phyloP scores from a whole-genome alignment of 2,113 vertebrate genomes.

The Datnioides undecimradiatus region DNA sequence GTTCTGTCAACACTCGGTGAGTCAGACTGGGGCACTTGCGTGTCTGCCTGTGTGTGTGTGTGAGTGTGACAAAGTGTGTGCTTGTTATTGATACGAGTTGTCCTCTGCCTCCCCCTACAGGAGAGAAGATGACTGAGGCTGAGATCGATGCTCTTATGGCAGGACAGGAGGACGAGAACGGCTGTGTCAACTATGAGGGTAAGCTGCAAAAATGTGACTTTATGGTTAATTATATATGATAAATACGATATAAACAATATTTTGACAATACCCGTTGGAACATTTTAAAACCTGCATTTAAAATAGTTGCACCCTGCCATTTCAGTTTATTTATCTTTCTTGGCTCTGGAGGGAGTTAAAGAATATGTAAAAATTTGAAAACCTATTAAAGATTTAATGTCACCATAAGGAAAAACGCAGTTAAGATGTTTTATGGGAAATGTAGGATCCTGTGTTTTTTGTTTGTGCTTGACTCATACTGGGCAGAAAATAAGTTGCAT shows the following conservation, averaged over 20 bases:
- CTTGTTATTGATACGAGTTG: constrained; percentile 18
- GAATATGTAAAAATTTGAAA: too few species aligned
- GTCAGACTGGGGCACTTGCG: background rate
- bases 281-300: too few species aligned
- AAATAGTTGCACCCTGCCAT: background rate
- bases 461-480: background rate
- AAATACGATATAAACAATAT: background rate
- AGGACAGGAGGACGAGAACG: constrained; percentile 97
- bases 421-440: background rate
- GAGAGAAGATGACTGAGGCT: constrained; percentile 96
- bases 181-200: constrained; percentile 98
- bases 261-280: background rate
- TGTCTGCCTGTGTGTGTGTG: background rate
- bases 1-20: constrained; percentile 96
- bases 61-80: background rate
- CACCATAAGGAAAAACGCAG: background rate
- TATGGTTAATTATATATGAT: background rate
- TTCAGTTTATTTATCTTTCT: background rate
- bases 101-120: constrained; percentile 77
- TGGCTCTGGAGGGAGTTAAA: background rate
- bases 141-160: constrained; percentile 94
- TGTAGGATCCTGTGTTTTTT: background rate
- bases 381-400: background rate
- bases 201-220: constrained; percentile 37
- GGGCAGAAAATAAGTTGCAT: too few species aligned